A percentile compares a stretch with the other conserved stretches of the same genome.
These are phyloP conservation scores for Noctua comes DNA, from an alignment of 2,888 invertebrate genomes.

Conservation along the genomic window DNA sequence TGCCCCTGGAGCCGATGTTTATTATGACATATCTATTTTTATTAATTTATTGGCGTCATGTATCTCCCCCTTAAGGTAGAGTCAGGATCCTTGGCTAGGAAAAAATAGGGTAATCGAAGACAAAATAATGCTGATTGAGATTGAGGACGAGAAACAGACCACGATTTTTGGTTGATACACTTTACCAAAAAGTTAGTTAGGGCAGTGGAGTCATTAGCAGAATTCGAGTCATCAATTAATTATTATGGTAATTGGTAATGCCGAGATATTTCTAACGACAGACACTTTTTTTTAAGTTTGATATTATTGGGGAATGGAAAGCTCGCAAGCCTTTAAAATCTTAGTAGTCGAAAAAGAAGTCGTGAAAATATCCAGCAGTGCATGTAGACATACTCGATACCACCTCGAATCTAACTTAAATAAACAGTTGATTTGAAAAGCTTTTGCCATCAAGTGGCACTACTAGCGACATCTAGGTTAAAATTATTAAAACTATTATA, in stretches of 20 bases:
- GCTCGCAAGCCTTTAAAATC: not conserved
- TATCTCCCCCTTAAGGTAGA: not conserved
- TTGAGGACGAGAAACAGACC: not conserved
- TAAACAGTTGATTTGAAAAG: constrained; percentile 12
- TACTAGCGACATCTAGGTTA: constrained; percentile 37
- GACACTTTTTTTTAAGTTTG: too few species aligned
- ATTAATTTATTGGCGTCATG: not conserved
- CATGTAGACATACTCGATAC: not conserved
- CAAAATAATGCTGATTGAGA: not conserved
- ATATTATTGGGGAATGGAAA: not conserved
- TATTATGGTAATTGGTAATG: not conserved
- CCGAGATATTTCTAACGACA: not conserved
- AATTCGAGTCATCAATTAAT: not conserved
- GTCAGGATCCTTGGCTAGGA: not conserved
- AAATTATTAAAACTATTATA: not conserved
- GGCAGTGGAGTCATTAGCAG: not conserved
- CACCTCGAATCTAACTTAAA: not conserved
- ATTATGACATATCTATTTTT: constrained; percentile 26
- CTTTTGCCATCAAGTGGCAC: not conserved
- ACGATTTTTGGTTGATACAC: not conserved
- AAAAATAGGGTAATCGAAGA: not conserved
- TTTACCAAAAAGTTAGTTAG: not conserved
- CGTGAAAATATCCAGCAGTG: not conserved
- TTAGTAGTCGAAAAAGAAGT: not conserved
- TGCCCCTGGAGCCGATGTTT: not conserved